Evolutionary conservation across 1,140 invertebrate genomes (phyloP), one percentile per base, ranked within the genome.

Genomic region (Drosophila pruinosa): DNA sequence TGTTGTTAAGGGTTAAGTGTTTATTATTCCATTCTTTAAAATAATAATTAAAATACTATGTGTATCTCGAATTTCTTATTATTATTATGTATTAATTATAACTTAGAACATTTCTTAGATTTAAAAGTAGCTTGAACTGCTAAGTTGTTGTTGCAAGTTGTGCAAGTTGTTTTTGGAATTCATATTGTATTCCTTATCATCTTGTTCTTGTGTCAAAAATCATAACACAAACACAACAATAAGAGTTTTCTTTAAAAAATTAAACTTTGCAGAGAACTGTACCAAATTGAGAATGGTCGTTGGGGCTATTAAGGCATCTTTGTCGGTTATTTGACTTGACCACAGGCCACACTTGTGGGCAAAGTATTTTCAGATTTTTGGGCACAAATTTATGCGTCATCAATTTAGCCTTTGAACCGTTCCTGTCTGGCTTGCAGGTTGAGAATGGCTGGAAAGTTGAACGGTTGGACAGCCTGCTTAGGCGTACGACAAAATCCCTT

Each of bases 301-400:
- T 45, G 56, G 56, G 63, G 26, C 68, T 56, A 69, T 78, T 82
- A 64, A 70, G 61, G 59, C 78, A 54, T 56, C 21, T 45, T 24
- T 24, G 39, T 75, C 65, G 65, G 48, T 76, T 73, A 64, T 70
- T 80, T 80, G 57, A 63, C 69, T 77, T 80, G 80, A 86, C 80
- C 80, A 70, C 67, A 75, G 59, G 78, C 48, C 75, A 50, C 74
- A 75, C 73, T 78, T 68, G 68, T 78, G 75, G 72, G 43, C 68
- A 71, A 70, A 75, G 74, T 67, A 61, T 68, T 69, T 77, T 61
- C 28, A 71, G 76, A 78, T 57, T 67, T 56, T 47, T 50, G 61
- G 50, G 61, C 47, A 61, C 28, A 79, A 83, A 85, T 85, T 86
- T 86, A 85, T 85, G 81, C 82, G 65, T 62, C 70, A 86, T 88